Percentiles rank a stretch among this genome's conserved stretches.
phyloP scores from a whole-genome alignment of 2,113 vertebrate genomes.

The Shinisaurus crocodilurus region DNA sequence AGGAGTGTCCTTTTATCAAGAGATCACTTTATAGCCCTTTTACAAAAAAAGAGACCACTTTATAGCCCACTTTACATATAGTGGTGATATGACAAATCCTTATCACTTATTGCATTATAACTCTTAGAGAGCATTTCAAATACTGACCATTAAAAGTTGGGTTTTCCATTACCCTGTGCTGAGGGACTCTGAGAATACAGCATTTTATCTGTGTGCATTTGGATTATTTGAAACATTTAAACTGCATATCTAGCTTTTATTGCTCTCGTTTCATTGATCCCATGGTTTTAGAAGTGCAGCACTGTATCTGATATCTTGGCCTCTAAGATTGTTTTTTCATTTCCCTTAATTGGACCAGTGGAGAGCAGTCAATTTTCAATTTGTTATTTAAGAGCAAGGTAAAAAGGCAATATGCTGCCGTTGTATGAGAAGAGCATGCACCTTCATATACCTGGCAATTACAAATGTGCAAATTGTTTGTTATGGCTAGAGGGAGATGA shows the following conservation, averaged over 20 bases:
- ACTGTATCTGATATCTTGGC: slow-evolving; percentile 38
- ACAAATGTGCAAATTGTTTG: slow-evolving; percentile 37
- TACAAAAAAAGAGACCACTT: not conserved
- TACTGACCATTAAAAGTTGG: slow-evolving; percentile 59
- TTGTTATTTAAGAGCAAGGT: slow-evolving; percentile 57
- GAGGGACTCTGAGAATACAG: slow-evolving; percentile 50
- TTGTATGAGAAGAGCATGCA: not conserved
- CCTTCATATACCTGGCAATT: slow-evolving; percentile 41
- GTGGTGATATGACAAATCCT: slow-evolving; percentile 59
- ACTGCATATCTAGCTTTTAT: slow-evolving; percentile 69
- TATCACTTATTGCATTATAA: slow-evolving; percentile 8
- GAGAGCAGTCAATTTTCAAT: slow-evolving; percentile 69
- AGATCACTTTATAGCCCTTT: not conserved
- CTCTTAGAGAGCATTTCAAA: slow-evolving; percentile 62
- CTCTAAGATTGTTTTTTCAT: slow-evolving; percentile 52
- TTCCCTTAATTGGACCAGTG: slow-evolving; percentile 68
- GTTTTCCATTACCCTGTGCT: slow-evolving; percentile 53
- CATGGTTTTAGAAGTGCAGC: not conserved
- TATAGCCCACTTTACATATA: not conserved
- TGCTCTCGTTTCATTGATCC: slow-evolving; percentile 68
- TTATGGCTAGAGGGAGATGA: not conserved
- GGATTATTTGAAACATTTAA: slow-evolving; percentile 58
- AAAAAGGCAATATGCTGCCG: slow-evolving; percentile 41
- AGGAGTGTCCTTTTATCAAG: not conserved
- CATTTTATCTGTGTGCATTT: slow-evolving; percentile 62